These are phyloP conservation scores for Craseonycteris thonglongyai DNA, from an alignment of 2,113 vertebrate genomes.

Conservation along the genomic window DNA sequence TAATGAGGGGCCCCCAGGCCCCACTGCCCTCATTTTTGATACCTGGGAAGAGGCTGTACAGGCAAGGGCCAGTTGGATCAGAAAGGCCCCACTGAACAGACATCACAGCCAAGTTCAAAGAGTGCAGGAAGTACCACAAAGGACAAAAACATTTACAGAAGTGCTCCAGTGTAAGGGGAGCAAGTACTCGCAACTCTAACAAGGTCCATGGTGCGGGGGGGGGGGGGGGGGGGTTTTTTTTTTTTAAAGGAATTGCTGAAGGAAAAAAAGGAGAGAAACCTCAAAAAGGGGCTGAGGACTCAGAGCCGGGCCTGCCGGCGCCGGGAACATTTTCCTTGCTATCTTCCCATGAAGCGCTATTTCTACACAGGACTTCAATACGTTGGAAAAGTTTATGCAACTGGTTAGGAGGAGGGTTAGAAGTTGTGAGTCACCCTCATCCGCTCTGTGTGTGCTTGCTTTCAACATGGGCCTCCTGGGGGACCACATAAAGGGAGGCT, in stretches of 20 bases:
- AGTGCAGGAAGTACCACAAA: constrained; percentile 80
- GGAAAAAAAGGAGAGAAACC: constrained; percentile 65
- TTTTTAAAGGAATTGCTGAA: constrained; percentile 77
- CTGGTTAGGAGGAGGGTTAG: constrained; percentile 58
- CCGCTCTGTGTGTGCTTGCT: constrained; percentile 40
- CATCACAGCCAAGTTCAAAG: constrained; percentile 82
- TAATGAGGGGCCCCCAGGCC: constrained; percentile 80
- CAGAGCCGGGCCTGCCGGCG: constrained; percentile 74
- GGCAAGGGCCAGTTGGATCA: constrained; percentile 77
- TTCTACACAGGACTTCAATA: constrained; percentile 70
- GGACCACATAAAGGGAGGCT: constrained; percentile 33
- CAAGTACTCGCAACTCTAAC: constrained; percentile 78
- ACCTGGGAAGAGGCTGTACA: constrained; percentile 81
- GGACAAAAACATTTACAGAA: constrained; percentile 83
- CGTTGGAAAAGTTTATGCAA: constrained; percentile 75
- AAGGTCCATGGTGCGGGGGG: constrained; percentile 79
- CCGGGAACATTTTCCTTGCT: constrained; percentile 76
- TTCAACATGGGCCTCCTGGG: constrained; percentile 41
- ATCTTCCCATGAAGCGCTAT: constrained; percentile 74
- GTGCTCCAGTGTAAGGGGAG: constrained; percentile 67
- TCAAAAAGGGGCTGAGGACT: constrained; percentile 76
- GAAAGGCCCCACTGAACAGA: constrained; percentile 79
- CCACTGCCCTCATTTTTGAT: constrained; percentile 79
- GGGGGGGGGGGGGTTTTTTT: too few species aligned
- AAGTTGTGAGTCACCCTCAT: constrained; percentile 54